Base-by-base conservation (phyloP, 2,797 vertebrate genomes). In the Melanotaenia boesemani region DNA sequence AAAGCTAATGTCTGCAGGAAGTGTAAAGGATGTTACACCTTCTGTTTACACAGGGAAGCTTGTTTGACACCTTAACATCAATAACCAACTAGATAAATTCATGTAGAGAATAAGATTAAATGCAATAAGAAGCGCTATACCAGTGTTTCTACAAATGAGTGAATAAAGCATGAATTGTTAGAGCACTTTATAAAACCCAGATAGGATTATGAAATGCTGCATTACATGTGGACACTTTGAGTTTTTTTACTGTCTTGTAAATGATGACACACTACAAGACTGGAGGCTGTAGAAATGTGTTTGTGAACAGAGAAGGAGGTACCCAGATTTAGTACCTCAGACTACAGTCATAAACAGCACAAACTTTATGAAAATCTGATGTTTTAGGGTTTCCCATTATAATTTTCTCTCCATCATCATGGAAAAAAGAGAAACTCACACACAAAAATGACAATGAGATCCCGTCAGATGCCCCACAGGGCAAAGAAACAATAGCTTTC, bases 401-500 rank as follows among this genome's bases (percentile, higher is more conserved):
- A 32, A 18, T 41, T 48, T 26, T 77, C 13, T 9, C 56, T 50
- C 12, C 46, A 39, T 41, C 7, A 9, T 59, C 28, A 57, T 20
- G 16, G 13, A 54, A n/a, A 22, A 37, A 5, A 4, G 11, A 37
- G 9, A 74, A 24, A 60, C 52, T 82, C 48, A 73, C 15, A 22
- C 28, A 78, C 4, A 77, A 50, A 72, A 55, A 73, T 70, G 82
- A 81, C 63, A 76, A 71, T 66, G 67, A 78, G 79, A 88, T 74
- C 39, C 67, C 44, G 62, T 57, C 77, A 80, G 52, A 72, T 22
- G 70, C 56, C 67, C 73, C 63, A 74, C 61, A 11, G 75, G 63
- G 60, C 81, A 55, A 77, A 84, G 58, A 52, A 30, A 52, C 60
- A 81, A 74, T 73, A 75, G 77, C 79, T 85, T 86, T 84, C 88